These are phyloP conservation scores for Muraenolepis orangiensis DNA, from an alignment of 2,797 vertebrate species.

Conservation along the genomic window DNA sequence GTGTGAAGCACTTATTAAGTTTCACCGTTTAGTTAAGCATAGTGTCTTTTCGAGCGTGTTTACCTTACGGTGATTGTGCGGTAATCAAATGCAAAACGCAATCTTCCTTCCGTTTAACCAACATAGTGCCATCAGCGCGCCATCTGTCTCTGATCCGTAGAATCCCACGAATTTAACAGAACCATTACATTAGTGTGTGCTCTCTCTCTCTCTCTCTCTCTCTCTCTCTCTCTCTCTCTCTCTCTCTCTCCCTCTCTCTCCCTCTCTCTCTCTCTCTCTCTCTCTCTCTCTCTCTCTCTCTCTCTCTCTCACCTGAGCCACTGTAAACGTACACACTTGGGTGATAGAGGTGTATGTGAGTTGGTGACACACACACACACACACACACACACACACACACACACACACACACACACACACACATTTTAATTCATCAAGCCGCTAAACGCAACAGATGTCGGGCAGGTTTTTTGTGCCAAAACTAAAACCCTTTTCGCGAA, in stretches of 20 bases:
- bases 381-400: too few species aligned
- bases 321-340: too few species aligned
- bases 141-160: slow-evolving; percentile 41
- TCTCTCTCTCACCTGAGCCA: too few species aligned
- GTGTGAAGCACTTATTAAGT: neutral
- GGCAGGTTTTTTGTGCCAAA: slow-evolving; percentile 5
- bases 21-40: neutral
- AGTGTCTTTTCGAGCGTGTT: slow-evolving; percentile 2
- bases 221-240: too few species aligned
- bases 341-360: too few species aligned
- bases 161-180: slow-evolving; percentile 4
- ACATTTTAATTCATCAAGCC: slow-evolving; percentile 28
- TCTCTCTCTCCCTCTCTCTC: too few species aligned
- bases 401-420: too few species aligned
- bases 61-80: slow-evolving; percentile 3
- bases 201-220: too few species aligned
- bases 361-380: too few species aligned
- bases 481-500: neutral
- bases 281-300: too few species aligned
- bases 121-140: slow-evolving; percentile 36
- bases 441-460: slow-evolving; percentile 47
- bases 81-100: neutral
- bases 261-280: too few species aligned
- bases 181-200: neutral
- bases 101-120: slow-evolving; percentile 13